Evolutionary conservation across 2,888 invertebrate genomes (phyloP).

Genomic region (Mythimna impura): DNA sequence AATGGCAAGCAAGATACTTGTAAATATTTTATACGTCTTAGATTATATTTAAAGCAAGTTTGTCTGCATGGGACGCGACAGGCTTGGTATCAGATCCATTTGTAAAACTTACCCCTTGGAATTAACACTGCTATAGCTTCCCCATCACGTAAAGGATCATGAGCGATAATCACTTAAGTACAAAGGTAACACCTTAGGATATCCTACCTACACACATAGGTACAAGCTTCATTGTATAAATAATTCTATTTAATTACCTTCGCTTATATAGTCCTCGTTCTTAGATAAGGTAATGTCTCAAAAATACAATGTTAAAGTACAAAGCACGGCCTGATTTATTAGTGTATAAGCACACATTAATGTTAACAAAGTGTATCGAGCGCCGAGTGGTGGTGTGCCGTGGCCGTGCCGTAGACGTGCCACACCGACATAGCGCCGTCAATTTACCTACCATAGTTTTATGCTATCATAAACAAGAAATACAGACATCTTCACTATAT

Average conservation of each 20-base stretch:
- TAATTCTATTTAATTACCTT: slow-evolving; percentile 48
- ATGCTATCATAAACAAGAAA: slow-evolving; percentile 85
- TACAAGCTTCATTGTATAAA: slow-evolving; percentile 38
- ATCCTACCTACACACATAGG: slow-evolving; percentile 25
- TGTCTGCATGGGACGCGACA: slow-evolving; percentile 4
- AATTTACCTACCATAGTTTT: slow-evolving; percentile 85
- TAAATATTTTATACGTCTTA: neutral
- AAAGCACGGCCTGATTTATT: slow-evolving; percentile 63
- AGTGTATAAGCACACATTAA: slow-evolving; percentile 61
- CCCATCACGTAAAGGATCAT: slow-evolving; percentile 49
- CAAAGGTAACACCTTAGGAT: slow-evolving; percentile 34
- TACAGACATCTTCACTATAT: slow-evolving; percentile 86
- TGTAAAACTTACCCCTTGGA: slow-evolving; percentile 51
- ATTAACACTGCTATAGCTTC: slow-evolving; percentile 59
- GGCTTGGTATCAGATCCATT: slow-evolving; percentile 43
- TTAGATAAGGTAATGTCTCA: slow-evolving; percentile 40
- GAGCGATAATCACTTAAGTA: slow-evolving; percentile 58
- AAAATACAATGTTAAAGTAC: slow-evolving; percentile 59
- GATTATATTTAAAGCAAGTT: neutral
- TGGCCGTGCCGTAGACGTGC: slow-evolving; percentile 70
- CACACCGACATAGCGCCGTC: slow-evolving; percentile 79
- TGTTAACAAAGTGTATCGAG: slow-evolving; percentile 72
- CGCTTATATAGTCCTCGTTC: slow-evolving; percentile 39
- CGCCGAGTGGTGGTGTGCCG: slow-evolving; percentile 58
- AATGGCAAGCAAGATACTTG: slow-evolving; percentile 6